Conservation (phyloP, 2,797 vertebrate genomes). For the Caiman crocodilus region DNA sequence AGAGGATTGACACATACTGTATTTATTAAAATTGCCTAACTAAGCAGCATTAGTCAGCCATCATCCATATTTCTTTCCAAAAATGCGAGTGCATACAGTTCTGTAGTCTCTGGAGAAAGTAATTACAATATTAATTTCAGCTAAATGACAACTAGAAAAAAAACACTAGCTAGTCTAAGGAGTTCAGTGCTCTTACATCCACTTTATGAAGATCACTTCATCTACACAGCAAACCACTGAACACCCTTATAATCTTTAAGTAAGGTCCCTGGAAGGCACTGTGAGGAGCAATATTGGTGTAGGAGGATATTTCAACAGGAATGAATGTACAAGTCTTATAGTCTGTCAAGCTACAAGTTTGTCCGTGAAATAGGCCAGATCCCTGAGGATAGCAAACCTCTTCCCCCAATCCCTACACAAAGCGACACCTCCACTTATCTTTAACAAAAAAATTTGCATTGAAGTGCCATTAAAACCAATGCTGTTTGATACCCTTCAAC, state of each 20-base stretch:
- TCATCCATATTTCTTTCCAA: conserved; percentile 23
- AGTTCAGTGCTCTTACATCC: conserved; percentile 12
- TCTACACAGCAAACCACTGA: neutral
- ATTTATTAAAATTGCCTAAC: conserved; percentile 72
- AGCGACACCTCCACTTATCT: neutral
- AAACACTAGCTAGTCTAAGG: neutral
- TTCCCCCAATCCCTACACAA: accelerated
- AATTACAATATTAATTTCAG: conserved; percentile 54
- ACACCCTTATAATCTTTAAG: neutral
- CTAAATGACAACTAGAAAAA: conserved; percentile 24
- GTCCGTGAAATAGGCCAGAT: neutral
- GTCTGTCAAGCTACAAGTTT: neutral
- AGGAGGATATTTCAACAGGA: neutral
- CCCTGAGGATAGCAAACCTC: neutral
- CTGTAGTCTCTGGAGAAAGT: conserved; percentile 29
- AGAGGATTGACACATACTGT: conserved; percentile 23
- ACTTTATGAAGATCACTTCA: neutral
- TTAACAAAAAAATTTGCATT: neutral
- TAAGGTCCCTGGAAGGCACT: neutral
- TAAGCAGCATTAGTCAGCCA: conserved; percentile 62
- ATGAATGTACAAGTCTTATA: neutral
- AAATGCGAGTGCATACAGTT: conserved; percentile 40
- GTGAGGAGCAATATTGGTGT: accelerated
- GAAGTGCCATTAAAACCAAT: neutral
- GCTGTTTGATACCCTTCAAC: accelerated